Conservation (phyloP, 2,888 invertebrate species). For the Metopia argyrocephala region DNA sequence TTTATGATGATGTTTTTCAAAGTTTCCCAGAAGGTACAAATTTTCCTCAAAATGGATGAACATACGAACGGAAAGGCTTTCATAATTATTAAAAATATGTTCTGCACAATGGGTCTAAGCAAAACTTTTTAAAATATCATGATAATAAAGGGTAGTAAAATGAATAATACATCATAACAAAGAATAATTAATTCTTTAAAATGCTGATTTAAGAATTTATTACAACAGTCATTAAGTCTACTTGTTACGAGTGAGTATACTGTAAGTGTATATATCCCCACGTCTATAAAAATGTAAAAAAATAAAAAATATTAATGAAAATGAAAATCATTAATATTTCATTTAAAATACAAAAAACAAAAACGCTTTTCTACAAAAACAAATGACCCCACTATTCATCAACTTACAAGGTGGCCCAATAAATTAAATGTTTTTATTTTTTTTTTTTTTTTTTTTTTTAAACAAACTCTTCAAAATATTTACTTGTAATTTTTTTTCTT, state of each 20-base stretch:
- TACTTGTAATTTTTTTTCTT: background rate
- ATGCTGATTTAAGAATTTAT: background rate
- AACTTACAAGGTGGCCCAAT: slow-evolving; percentile 47
- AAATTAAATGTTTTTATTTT: too few relatives aligned
- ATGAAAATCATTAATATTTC: background rate
- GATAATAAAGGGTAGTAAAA: too few relatives aligned
- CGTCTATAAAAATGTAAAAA: too few relatives aligned
- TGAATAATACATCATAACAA: too few relatives aligned
- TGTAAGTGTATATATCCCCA: background rate
- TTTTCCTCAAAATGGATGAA: too few relatives aligned
- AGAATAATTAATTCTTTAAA: background rate
- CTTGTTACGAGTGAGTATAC: background rate
- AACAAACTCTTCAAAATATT: slow-evolving; percentile 15
- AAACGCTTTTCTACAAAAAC: background rate
- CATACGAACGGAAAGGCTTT: too few relatives aligned
- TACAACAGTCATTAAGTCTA: slow-evolving; percentile 17
- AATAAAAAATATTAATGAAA: too few relatives aligned
- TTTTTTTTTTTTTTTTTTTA: slow-evolving; percentile 31
- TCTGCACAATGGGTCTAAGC: too few relatives aligned
- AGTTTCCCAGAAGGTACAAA: too few relatives aligned
- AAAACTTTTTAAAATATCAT: too few relatives aligned
- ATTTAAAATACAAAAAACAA: background rate
- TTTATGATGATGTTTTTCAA: too few relatives aligned
- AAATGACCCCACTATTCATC: slow-evolving; percentile 35
- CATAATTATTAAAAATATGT: too few relatives aligned